Percentiles rank a stretch among this genome's conserved stretches.
phyloP scores from a whole-genome alignment of 2,888 invertebrate genomes.

The Cerceris rybyensis region DNA sequence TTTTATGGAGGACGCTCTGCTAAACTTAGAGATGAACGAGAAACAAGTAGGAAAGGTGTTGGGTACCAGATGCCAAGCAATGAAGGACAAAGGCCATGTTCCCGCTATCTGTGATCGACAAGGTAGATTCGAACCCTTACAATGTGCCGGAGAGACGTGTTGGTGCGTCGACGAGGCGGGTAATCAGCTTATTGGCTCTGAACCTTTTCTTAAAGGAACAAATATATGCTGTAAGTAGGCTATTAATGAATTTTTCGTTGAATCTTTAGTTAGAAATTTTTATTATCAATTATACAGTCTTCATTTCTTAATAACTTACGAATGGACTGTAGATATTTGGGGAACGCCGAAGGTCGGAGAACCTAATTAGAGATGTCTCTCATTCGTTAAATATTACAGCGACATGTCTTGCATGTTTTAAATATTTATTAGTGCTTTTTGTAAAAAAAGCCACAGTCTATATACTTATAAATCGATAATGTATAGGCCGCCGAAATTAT shows the following conservation, averaged over 20 bases:
- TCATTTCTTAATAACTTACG: too few relatives aligned
- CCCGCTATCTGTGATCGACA: slow-evolving; percentile 86
- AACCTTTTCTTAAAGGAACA: slow-evolving; percentile 85
- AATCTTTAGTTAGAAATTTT: background rate
- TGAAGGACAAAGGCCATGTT: slow-evolving; percentile 81
- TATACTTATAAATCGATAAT: too few relatives aligned
- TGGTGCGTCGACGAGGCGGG: slow-evolving; percentile 95
- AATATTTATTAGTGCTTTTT: too few relatives aligned
- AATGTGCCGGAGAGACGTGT: slow-evolving; percentile 88
- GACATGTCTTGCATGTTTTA: too few relatives aligned
- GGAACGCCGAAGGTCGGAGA: too few relatives aligned
- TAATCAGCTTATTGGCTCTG: slow-evolving; percentile 86
- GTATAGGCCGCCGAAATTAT: too few relatives aligned
- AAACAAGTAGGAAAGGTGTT: slow-evolving; percentile 79
- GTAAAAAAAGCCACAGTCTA: too few relatives aligned
- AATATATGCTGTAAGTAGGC: slow-evolving; percentile 83
- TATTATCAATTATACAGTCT: background rate
- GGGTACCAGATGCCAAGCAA: slow-evolving; percentile 84
- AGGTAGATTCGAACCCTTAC: slow-evolving; percentile 89
- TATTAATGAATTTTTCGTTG: background rate
- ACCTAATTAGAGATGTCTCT: too few relatives aligned
- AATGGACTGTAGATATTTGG: too few relatives aligned
- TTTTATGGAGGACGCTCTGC: slow-evolving; percentile 74
- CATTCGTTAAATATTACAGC: too few relatives aligned
- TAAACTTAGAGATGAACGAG: slow-evolving; percentile 67